phyloP scores from a whole-genome alignment of 2,888 invertebrate genomes.

The Merodon equestris region DNA sequence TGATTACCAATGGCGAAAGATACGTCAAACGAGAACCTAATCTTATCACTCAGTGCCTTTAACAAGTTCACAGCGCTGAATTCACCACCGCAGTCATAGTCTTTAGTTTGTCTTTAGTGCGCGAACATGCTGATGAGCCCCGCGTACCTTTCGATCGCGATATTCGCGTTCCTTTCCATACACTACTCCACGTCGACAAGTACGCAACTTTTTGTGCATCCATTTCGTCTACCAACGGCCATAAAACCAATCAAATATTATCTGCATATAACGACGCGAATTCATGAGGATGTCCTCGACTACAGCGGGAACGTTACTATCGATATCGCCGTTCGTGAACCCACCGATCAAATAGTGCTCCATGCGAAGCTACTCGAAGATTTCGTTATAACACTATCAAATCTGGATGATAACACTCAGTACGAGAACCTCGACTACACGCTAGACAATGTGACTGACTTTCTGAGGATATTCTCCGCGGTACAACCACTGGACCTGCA shows the following conservation, averaged over 20 bases:
- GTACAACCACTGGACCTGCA: slow-evolving; percentile 74
- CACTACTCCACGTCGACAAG: slow-evolving; percentile 18
- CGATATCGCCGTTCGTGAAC: slow-evolving; percentile 72
- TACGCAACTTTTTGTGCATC: neutral
- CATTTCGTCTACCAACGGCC: slow-evolving; percentile 80
- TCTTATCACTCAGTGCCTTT: slow-evolving; percentile 21
- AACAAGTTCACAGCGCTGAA: slow-evolving; percentile 22
- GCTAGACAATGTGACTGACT: slow-evolving; percentile 70
- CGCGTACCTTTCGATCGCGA: slow-evolving; percentile 24
- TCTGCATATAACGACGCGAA: slow-evolving; percentile 73
- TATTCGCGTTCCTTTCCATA: slow-evolving; percentile 16
- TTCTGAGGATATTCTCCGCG: slow-evolving; percentile 73
- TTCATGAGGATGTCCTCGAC: slow-evolving; percentile 71
- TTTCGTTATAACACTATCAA: slow-evolving; percentile 71
- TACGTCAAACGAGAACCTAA: slow-evolving; percentile 6
- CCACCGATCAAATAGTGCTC: slow-evolving; percentile 75
- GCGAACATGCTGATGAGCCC: slow-evolving; percentile 45
- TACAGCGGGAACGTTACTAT: slow-evolving; percentile 76
- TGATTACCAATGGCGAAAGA: slow-evolving; percentile 17
- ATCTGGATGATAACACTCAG: slow-evolving; percentile 69
- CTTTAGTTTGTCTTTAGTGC: slow-evolving; percentile 29
- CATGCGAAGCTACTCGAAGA: slow-evolving; percentile 74
- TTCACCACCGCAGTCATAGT: slow-evolving; percentile 36
- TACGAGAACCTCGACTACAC: slow-evolving; percentile 72
- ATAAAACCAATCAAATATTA: slow-evolving; percentile 81